A percentile compares a stretch with the other conserved stretches of the same genome.
phyloP scores from a whole-genome alignment of 2,797 vertebrate genomes.

The Threskiornis aethiopicus region DNA sequence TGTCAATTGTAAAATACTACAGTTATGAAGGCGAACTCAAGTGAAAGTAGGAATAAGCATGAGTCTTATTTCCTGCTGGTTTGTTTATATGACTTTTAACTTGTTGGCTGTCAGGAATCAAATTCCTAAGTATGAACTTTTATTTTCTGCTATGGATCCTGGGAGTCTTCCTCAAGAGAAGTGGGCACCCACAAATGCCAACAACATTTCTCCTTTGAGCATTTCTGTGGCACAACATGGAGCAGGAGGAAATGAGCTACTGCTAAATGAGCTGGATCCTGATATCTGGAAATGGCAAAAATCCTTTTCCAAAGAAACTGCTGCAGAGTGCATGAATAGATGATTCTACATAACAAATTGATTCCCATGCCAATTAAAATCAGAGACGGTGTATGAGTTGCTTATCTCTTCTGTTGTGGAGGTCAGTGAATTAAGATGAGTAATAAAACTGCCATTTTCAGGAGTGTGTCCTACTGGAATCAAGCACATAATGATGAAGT shows the following conservation, averaged over 20 bases:
- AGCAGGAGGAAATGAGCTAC: not conserved
- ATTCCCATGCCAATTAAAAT: not conserved
- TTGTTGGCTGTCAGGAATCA: not conserved
- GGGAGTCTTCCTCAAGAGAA: not conserved
- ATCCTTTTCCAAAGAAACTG: not conserved
- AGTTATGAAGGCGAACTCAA: not conserved
- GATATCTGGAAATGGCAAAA: not conserved
- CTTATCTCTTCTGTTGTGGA: not conserved
- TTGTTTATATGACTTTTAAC: not conserved
- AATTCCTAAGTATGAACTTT: not conserved
- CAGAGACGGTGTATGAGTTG: not conserved
- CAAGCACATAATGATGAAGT: not conserved
- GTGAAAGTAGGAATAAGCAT: not conserved
- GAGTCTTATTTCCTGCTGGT: not conserved
- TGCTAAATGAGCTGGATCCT: not conserved
- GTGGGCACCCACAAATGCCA: not conserved
- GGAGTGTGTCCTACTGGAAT: not conserved
- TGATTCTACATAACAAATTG: not conserved
- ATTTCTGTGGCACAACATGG: not conserved
- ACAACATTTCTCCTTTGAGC: not conserved
- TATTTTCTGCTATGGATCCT: not conserved
- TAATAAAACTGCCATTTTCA: not conserved
- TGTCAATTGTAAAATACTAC: not conserved
- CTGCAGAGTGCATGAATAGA: not conserved
- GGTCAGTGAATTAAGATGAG: not conserved